phyloP scores from a whole-genome alignment of 2,888 invertebrate genomes.

The Desoria tigrina region DNA sequence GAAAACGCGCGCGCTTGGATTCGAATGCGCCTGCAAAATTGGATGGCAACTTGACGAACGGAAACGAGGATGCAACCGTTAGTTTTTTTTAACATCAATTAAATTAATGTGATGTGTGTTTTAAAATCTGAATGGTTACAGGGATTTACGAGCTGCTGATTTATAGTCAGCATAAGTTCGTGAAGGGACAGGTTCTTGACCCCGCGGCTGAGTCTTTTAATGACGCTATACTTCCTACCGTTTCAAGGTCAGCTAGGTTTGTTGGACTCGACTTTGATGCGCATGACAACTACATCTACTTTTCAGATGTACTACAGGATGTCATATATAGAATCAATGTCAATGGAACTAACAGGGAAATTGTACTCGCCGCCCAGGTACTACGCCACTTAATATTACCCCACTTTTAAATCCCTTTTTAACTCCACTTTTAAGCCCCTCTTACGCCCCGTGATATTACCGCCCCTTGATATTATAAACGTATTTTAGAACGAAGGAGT shows the following conservation, averaged over 20 bases:
- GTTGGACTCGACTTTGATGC: conserved; percentile 95
- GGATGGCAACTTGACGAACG: conserved; percentile 69
- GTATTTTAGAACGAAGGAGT: conserved; percentile 97
- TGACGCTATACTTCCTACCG: conserved; percentile 93
- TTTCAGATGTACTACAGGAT: conserved; percentile 91
- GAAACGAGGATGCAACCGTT: conserved; percentile 25
- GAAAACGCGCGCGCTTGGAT: conserved; percentile 65
- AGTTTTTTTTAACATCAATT: neutral
- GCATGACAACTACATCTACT: conserved; percentile 86
- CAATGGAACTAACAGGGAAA: conserved; percentile 57
- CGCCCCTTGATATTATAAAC: too few species aligned
- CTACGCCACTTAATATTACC: too few species aligned
- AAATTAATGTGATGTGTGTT: too few species aligned
- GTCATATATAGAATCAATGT: conserved; percentile 72
- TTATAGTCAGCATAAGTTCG: conserved; percentile 93
- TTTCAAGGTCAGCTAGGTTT: conserved; percentile 85
- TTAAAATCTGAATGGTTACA: too few species aligned
- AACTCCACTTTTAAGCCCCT: too few species aligned
- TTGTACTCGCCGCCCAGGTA: conserved; percentile 86
- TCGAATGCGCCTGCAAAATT: conserved; percentile 86
- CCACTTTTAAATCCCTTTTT: too few species aligned
- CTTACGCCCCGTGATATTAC: too few species aligned
- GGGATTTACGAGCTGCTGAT: conserved; percentile 84
- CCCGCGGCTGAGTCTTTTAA: conserved; percentile 70
- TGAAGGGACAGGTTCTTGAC: conserved; percentile 86